A percentile compares a stretch with the other conserved stretches of the same genome.
These are phyloP conservation scores for Cydia amplana DNA, from an alignment of 1,140 invertebrate species.

Conservation along the genomic window DNA sequence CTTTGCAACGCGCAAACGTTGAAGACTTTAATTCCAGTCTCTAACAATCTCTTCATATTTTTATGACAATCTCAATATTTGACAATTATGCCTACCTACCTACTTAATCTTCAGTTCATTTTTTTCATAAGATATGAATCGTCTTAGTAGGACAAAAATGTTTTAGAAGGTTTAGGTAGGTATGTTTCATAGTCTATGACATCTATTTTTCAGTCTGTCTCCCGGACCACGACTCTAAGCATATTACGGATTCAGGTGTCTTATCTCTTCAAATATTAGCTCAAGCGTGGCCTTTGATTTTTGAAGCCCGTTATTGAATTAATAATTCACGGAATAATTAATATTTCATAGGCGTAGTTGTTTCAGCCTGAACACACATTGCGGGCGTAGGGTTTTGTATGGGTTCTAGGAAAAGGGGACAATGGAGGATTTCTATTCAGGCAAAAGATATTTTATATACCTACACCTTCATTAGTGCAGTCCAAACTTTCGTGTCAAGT, in stretches of 20 bases:
- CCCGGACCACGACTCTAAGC: not conserved
- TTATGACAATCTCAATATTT: too few species aligned
- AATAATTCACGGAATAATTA: not conserved
- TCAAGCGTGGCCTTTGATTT: conserved; percentile 21
- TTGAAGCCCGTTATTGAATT: conserved; percentile 14
- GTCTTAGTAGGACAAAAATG: too few species aligned
- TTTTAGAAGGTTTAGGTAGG: too few species aligned
- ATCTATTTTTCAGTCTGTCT: not conserved
- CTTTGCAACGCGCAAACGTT: too few species aligned
- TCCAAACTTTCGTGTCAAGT: too few species aligned
- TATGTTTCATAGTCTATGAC: not conserved
- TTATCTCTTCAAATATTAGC: conserved; percentile 27
- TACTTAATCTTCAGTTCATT: too few species aligned
- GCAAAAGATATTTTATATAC: not conserved
- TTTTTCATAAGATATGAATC: too few species aligned
- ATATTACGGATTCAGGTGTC: conserved; percentile 28
- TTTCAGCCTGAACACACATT: not conserved
- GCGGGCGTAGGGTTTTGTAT: not conserved
- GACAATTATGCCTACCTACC: too few species aligned
- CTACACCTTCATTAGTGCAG: not conserved
- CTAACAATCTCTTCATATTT: too few species aligned
- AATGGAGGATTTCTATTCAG: not conserved
- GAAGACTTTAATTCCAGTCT: too few species aligned
- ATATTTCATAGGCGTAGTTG: not conserved
- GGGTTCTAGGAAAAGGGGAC: not conserved